These are phyloP conservation scores for Ramphastos sulfuratus DNA, from an alignment of 2,113 vertebrate genomes.

Conservation along the genomic window DNA sequence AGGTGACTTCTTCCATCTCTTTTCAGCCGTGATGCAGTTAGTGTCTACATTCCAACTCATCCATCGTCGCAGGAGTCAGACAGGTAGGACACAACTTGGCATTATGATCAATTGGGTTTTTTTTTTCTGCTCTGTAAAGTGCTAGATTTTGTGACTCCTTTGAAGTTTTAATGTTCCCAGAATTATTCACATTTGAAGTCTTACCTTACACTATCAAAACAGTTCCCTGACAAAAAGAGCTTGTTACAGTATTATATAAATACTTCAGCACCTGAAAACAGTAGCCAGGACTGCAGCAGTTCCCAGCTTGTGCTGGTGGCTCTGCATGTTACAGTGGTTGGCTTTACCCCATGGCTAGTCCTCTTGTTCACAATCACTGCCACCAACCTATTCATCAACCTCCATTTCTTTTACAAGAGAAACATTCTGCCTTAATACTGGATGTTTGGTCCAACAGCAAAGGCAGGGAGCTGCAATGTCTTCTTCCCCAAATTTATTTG, in stretches of 20 bases:
- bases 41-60: no score
- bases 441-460: not conserved
- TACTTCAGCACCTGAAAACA: not conserved
- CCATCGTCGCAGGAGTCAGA: no score
- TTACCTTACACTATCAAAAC: not conserved
- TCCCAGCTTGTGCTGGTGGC: not conserved
- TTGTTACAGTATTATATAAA: not conserved
- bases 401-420: not conserved
- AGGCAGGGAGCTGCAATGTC: not conserved
- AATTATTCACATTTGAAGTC: not conserved
- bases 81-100: no score
- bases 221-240: not conserved
- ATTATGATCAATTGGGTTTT: no score
- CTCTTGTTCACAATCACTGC: not conserved
- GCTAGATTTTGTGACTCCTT: not conserved
- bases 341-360: not conserved
- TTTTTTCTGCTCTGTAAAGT: not conserved
- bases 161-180: not conserved
- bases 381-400: not conserved
- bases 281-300: not conserved
- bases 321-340: not conserved
- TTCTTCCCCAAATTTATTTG: not conserved
- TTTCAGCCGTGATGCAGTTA: no score
- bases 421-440: not conserved
- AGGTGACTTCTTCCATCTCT: no score